Conservation (phyloP, 2,113 vertebrate genomes). For the Trematomus loennbergii region DNA sequence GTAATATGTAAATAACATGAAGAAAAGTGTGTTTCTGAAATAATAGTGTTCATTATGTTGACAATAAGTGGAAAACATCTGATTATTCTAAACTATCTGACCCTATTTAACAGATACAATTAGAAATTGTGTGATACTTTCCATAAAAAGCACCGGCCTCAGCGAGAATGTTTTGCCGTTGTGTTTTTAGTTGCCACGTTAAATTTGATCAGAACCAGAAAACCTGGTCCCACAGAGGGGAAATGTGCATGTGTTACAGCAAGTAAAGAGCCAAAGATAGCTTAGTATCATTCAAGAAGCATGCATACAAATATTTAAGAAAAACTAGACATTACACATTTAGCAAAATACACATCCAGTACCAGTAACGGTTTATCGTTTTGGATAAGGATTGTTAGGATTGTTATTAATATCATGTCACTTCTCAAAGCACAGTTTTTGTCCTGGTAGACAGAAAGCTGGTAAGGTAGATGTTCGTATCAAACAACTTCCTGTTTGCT, state of each 20-base stretch:
- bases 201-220: background rate
- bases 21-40: background rate
- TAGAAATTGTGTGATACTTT: no score
- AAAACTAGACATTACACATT: no score
- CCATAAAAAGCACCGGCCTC: no score
- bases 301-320: no score
- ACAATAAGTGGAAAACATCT: background rate
- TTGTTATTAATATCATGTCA: background rate
- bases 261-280: no score
- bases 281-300: no score
- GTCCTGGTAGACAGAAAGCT: background rate
- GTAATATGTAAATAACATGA: background rate
- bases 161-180: no score
- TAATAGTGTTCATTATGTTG: background rate
- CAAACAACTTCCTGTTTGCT: conserved; percentile 18
- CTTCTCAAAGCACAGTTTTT: background rate
- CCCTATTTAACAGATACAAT: background rate
- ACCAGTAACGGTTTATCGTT: no score
- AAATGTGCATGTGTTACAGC: no score
- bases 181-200: background rate
- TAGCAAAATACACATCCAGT: no score
- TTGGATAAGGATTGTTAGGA: no score
- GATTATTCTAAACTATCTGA: background rate
- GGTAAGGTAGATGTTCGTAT: background rate
- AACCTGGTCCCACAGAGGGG: no score